These are phyloP conservation scores for Caenorhabditis tropicalis DNA, from an alignment of 1,140 invertebrate genomes.

Conservation along the genomic window DNA sequence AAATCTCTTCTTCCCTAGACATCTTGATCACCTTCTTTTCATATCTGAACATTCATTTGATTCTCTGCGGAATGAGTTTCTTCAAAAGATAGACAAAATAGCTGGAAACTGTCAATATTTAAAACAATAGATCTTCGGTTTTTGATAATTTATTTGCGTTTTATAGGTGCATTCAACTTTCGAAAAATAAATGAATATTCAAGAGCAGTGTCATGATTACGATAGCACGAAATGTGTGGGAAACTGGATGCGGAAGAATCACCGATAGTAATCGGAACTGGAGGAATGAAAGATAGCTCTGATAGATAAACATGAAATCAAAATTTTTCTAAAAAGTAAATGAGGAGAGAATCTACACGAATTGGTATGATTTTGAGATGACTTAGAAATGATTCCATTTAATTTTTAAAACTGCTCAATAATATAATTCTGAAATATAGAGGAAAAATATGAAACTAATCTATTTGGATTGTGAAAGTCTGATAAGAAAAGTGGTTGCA, in stretches of 20 bases:
- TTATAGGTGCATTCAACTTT: too few relatives aligned
- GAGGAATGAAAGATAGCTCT: not conserved
- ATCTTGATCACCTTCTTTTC: not conserved
- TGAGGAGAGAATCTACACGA: not conserved
- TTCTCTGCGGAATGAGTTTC: too few relatives aligned
- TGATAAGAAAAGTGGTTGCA: conserved; percentile 5
- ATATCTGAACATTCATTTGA: not conserved
- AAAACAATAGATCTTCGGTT: too few relatives aligned
- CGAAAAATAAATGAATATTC: too few relatives aligned
- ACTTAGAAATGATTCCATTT: not conserved
- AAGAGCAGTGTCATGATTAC: not conserved
- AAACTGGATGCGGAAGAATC: not conserved
- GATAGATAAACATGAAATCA: not conserved
- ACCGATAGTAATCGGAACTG: too few relatives aligned
- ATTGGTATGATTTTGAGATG: not conserved
- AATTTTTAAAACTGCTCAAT: too few relatives aligned
- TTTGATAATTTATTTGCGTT: too few relatives aligned
- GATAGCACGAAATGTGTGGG: not conserved
- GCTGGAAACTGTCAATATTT: too few relatives aligned
- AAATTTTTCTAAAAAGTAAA: not conserved
- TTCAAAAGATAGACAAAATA: not conserved
- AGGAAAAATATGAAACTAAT: not conserved
- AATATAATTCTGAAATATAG: too few relatives aligned
- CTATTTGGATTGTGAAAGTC: conserved; percentile 9
- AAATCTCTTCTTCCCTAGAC: not conserved